Evolutionary conservation across 30 jellyfish, hydroid and myxozoan species (phyloP).

Genomic region (Mastigias papua): DNA sequence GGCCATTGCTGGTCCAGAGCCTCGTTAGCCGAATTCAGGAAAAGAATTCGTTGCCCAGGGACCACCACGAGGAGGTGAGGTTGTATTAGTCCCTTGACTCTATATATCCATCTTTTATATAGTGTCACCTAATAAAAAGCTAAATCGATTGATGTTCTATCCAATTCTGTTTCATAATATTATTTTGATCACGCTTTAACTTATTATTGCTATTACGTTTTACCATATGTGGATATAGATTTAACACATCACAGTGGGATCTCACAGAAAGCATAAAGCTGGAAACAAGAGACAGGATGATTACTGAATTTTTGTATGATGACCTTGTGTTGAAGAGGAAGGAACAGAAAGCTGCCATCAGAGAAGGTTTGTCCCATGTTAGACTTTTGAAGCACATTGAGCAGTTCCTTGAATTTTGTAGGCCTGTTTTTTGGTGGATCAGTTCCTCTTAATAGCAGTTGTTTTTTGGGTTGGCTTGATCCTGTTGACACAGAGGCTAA

Average conservation of each 20-base stretch:
- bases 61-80: no score
- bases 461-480: neutral
- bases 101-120: no score
- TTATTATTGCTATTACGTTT: no score
- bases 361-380: slow-evolving; percentile 20
- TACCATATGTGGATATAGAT: no score
- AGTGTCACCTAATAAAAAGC: no score
- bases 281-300: neutral
- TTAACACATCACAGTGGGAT: slow-evolving; percentile 40
- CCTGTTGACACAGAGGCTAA: neutral
- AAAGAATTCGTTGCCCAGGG: no score
- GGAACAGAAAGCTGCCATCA: neutral
- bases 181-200: no score
- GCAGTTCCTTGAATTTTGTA: neutral
- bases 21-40: no score
- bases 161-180: no score
- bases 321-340: slow-evolving; percentile 12
- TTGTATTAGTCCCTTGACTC: no score
- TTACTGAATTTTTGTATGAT: slow-evolving; percentile 10
- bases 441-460: neutral
- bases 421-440: slow-evolving; percentile 19
- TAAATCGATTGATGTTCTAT: no score
- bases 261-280: slow-evolving; percentile 23
- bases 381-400: slow-evolving; percentile 4
- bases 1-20: no score